Evolutionary conservation across 1,140 invertebrate species (phyloP), one percentile per base, ranked within the genome.

Genomic region (Aphelinus atriplicis): DNA sequence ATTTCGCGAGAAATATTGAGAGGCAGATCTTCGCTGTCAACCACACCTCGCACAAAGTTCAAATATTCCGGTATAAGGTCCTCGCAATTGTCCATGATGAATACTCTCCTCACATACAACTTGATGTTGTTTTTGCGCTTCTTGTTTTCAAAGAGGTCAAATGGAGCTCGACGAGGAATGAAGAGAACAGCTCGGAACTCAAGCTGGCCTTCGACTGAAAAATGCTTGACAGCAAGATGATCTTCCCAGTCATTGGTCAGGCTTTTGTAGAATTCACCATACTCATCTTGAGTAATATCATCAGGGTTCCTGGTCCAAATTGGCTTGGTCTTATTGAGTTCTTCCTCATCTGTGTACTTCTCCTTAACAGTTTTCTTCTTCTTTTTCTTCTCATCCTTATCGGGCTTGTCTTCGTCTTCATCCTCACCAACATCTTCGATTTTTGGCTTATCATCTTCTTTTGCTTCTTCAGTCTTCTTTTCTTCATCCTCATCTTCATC

Each of bases 71-170:
- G 98, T 84, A 99, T 99, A 3, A 99, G 90, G 80, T 99, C 98
- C 85, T 99, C 97, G 85, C 97, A 99, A 89, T 99, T 99, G 88
- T 99, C 98, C 97, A 99, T 99, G 86, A 99, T 99, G 91, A 99
- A 99, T 0, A 99, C 97, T 77, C 97, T 90, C 67, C 97, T 91
- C 0, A 99, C 97, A 82, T 99, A 99, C 79, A 99, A 85, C 84
- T 99, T 99, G 82, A 99, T 99, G 89, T 98, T 97, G 89, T 99
- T 99, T 90, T 98, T 98, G 82, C 95, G 93, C 87, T 99, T 99
- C 87, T 97, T 97, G 88, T 98, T 98, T 84, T 99, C 98, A 81
- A 99, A 99, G 9, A 99, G 91, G 89, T 99, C 98, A 86, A 99
- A 99, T 50, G 98, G 97, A 42, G 97, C 96, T 51, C 98, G 91